phyloP scores from a whole-genome alignment of 2,888 invertebrate species.

The Chironomus riparius region DNA sequence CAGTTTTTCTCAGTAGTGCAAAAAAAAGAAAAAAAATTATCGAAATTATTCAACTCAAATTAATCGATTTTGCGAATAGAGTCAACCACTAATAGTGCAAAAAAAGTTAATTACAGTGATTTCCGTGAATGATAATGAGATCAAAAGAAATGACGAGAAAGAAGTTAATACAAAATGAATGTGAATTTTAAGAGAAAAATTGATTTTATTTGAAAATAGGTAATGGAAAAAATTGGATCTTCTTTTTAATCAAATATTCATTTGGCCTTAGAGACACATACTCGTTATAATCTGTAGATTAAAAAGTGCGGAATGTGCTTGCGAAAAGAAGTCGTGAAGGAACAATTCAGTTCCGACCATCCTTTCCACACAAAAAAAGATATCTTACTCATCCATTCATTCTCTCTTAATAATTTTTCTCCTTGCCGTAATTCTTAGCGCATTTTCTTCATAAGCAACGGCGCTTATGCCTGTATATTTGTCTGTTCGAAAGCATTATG shows the following conservation, averaged over 20 bases:
- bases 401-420: neutral
- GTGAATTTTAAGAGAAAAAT: constrained; percentile 26
- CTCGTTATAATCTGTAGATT: neutral
- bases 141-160: neutral
- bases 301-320: neutral
- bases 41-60: constrained; percentile 2
- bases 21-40: constrained; percentile 1
- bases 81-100: constrained; percentile 6
- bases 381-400: neutral
- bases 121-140: constrained; percentile 3
- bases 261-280: constrained; percentile 22
- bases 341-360: neutral
- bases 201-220: constrained; percentile 26
- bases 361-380: too few relatives aligned
- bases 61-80: constrained; percentile 25
- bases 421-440: too few relatives aligned
- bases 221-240: constrained; percentile 22
- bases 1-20: neutral
- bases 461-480: too few relatives aligned
- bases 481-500: too few relatives aligned
- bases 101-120: neutral
- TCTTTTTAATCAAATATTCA: constrained; percentile 20
- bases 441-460: too few relatives aligned
- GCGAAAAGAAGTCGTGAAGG: neutral
- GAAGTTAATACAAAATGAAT: constrained; percentile 20